Evolutionary conservation across 1,140 invertebrate species (phyloP).

Genomic region (Gryllus bimaculatus): DNA sequence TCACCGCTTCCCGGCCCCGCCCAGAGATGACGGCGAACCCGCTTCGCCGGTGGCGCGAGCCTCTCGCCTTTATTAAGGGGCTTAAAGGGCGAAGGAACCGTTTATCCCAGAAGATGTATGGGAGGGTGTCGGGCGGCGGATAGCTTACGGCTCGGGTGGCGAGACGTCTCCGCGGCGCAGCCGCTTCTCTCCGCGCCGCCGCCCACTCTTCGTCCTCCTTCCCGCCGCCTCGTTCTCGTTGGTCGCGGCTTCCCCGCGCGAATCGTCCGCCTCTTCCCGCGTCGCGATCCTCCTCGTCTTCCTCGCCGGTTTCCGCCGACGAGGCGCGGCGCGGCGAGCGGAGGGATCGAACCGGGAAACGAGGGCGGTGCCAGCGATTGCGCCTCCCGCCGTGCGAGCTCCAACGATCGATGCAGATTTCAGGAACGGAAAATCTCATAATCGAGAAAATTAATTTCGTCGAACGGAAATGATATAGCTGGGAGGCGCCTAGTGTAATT

Average conservation of each 20-base stretch:
- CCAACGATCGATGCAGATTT: neutral
- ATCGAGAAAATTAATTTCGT: slow-evolving; percentile 1
- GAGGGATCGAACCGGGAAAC: too few species aligned
- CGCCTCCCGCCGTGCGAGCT: neutral
- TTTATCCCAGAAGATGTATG: slow-evolving; percentile 1
- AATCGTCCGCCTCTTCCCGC: too few species aligned
- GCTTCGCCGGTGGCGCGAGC: too few species aligned
- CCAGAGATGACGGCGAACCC: neutral
- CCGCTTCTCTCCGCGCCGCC: neutral
- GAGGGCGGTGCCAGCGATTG: neutral
- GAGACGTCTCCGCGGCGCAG: neutral
- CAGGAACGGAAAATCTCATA: neutral
- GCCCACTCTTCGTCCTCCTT: neutral
- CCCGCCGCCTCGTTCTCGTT: too few species aligned
- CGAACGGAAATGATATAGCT: neutral
- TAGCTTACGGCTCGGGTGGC: neutral
- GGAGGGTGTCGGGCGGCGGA: neutral
- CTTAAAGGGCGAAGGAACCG: neutral
- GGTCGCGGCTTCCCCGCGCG: too few species aligned
- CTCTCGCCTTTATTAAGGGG: neutral
- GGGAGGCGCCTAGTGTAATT: neutral
- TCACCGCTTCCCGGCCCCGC: too few species aligned
- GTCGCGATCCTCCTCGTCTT: too few species aligned
- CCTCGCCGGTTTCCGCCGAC: too few species aligned
- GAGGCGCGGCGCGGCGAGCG: too few species aligned